Evolutionary conservation across 1,140 invertebrate genomes (phyloP), one percentile per base, ranked within the genome.

Genomic region (Drosophila trapezifrons): DNA sequence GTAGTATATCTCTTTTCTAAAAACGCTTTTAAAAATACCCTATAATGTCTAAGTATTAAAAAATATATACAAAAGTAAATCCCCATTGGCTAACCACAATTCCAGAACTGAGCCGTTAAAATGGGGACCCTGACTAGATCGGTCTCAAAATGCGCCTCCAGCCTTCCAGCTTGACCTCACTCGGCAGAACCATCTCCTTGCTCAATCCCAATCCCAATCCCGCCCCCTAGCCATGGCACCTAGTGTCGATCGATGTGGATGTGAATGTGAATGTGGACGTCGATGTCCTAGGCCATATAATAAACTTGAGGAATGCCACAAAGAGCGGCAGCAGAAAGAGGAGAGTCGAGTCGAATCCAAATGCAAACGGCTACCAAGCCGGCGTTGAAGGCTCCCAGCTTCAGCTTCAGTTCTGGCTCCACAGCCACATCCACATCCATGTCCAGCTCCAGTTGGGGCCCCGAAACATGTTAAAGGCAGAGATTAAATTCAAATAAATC

Each of bases 401-500:
- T 45, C 56, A 64, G 62, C 38, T 75, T 20, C 29, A 63, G 42
- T 25, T 40, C 18, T 29, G 37, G 38, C 62, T 59, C 35, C 20
- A n/a, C 54, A 56, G 15, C 51, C 5, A 63, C 37, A 35, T 18
- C 20, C 66, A 71, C 47, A 51, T 27, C n/a, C 55, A 56, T 57
- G 35, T 56, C 43, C 71, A 71, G 72, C 60, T 76, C 69, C 52
- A 81, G 47, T 47, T 73, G 57, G 46, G 63, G 42, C 59, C 65
- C 75, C 59, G 49, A 73, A 86, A 62, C 75, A 71, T 87, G 78
- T 76, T 86, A 81, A 76, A 80, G 82, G 62, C 71, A 76, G 73
- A 85, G 86, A 90, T 90, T 90, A 90, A 90, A 90, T 85, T 90
- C 86, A 90, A 90, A 90, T 90, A 90, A 90, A 90, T 90, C 85